These are phyloP conservation scores for Setophaga petechia DNA, from an alignment of 2,113 vertebrate genomes.

Conservation along the genomic window DNA sequence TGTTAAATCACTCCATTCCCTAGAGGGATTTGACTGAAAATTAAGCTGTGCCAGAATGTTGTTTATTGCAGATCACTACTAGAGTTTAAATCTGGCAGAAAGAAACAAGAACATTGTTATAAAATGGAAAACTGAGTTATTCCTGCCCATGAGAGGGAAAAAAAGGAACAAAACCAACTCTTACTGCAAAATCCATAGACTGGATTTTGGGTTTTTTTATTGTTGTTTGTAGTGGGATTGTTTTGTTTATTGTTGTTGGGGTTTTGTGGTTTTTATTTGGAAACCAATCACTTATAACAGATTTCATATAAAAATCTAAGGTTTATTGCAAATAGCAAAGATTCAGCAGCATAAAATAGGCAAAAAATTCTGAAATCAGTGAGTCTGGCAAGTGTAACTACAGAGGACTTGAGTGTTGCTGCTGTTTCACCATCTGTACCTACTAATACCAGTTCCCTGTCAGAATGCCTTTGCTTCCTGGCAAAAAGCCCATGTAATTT, in stretches of 20 bases:
- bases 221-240: not conserved
- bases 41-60: conserved; percentile 13
- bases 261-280: not conserved
- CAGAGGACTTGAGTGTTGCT: not conserved
- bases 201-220: not conserved
- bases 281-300: not conserved
- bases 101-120: not conserved
- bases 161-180: not conserved
- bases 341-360: not conserved
- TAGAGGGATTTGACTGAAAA: conserved; percentile 22
- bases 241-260: not conserved
- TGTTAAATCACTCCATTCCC: not conserved
- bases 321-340: not conserved
- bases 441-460: not conserved
- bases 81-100: not conserved
- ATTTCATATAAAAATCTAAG: not conserved
- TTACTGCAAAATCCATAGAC: not conserved
- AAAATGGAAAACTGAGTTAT: conserved; percentile 5
- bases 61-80: not conserved
- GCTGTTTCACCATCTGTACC: not conserved
- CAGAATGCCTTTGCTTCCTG: not conserved
- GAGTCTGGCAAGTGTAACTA: not conserved
- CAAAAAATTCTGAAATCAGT: not conserved
- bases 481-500: not conserved
- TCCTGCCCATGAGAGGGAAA: not conserved